Percentiles rank a stretch among this genome's conserved stretches.
Conservation (phyloP, 2,113 vertebrate species). For the Dasyornis broadbenti region DNA sequence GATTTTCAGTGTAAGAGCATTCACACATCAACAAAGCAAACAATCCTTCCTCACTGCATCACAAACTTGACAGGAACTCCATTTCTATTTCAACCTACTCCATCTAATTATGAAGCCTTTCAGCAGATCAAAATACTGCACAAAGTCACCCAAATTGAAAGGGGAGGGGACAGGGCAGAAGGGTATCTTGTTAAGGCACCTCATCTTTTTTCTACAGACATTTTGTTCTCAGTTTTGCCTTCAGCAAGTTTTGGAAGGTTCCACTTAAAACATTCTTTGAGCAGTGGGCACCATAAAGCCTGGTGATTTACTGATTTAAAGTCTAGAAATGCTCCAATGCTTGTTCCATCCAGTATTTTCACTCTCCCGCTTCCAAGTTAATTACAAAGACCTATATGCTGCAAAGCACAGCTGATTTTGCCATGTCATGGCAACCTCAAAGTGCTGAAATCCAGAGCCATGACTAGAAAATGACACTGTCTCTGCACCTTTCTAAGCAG, state of each 20-base stretch:
- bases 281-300: background rate
- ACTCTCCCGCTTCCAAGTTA: background rate
- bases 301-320: background rate
- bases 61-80: background rate
- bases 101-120: background rate
- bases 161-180: background rate
- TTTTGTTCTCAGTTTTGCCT: background rate
- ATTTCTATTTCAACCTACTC: background rate
- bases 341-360: background rate
- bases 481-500: background rate
- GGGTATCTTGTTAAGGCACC: background rate
- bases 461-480: fast-evolving
- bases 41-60: background rate
- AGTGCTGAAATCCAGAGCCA: background rate
- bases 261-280: background rate
- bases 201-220: background rate
- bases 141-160: background rate
- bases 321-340: background rate
- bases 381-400: background rate
- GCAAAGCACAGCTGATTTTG: background rate
- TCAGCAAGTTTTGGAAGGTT: background rate
- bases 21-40: background rate
- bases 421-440: background rate
- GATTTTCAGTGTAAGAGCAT: background rate
- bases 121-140: background rate